Evolutionary conservation across 2,113 vertebrate genomes (phyloP), one percentile per base, ranked within the genome.

Genomic region (Lucifuga dentata): DNA sequence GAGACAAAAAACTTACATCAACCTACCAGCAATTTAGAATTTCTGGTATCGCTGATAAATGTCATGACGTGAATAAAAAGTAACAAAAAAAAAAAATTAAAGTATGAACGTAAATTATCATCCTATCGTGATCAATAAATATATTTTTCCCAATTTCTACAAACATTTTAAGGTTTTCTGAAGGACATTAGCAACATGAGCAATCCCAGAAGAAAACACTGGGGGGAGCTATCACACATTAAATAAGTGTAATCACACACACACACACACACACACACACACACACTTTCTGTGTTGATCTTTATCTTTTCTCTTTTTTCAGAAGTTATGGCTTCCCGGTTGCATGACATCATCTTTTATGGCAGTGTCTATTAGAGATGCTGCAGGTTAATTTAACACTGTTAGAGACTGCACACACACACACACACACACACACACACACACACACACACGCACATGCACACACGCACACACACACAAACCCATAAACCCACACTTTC

Each of bases 311-410:
- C 16, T 8, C 38, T 45, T 38, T 59, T 61, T 74, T 63, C 6
- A 78, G 65, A 61, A 36, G 16, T 36, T 58, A 55, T 55, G 66
- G 13, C 41, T 70, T 82, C 59, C 52, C 38, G 39, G 49, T 61
- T 49, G 60, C 62, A 67, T 88, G 73, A 83, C 78, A 74, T 87
- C 69, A 78, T 44, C 68, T 68, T 59, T 85, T 55, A 74, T 56
- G 32, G 41, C 62, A 17, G 51, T 1, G 9, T 13, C 59, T 53
- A 48, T 73, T 64, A 76, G 15, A 68, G 59, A 21, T 3, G 20
- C 59, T 73, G 57, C 50, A 66, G 64, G 80, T 49, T 76, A 78
- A 73, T 6, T 56, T 71, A 56, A 61, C 75, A 39, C 64, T 57
- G 71, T 65, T 45, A 21, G 26, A 68, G 24, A 63, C 23, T 21